Conservation (phyloP, 2,113 vertebrate genomes). For the Struthidea cinerea region DNA sequence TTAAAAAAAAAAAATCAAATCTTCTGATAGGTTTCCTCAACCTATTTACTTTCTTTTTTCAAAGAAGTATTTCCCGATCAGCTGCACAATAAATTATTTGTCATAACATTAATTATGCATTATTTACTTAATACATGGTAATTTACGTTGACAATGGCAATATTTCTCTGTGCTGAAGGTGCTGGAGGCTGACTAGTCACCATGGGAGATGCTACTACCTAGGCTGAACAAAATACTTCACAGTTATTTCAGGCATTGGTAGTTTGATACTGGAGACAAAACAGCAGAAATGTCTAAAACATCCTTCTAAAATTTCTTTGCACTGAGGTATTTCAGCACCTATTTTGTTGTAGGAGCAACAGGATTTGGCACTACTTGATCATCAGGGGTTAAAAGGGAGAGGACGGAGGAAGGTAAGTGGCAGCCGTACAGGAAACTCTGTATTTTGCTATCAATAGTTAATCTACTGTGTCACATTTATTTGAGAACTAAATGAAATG, state of each 20-base stretch:
- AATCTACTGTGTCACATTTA: slow-evolving; percentile 67
- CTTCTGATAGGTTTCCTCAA: neutral
- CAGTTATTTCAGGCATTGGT: neutral
- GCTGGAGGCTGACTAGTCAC: neutral
- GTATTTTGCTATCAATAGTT: slow-evolving; percentile 41
- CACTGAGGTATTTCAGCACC: neutral
- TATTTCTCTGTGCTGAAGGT: neutral
- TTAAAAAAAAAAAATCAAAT: neutral
- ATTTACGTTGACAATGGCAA: neutral
- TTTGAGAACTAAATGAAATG: slow-evolving; percentile 57
- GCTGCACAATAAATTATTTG: neutral
- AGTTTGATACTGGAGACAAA: neutral
- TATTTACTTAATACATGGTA: slow-evolving; percentile 10
- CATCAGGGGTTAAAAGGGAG: neutral
- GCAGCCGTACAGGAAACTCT: neutral
- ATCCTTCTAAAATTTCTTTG: neutral
- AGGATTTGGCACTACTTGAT: neutral
- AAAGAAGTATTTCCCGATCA: neutral
- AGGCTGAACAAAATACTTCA: neutral
- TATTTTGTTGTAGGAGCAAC: neutral
- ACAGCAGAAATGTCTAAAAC: neutral
- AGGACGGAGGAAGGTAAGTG: neutral
- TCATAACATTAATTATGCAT: neutral
- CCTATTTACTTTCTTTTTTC: neutral
- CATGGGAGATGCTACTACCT: neutral